Base-by-base conservation (phyloP, 2,797 vertebrate genomes). In the Australoheros facetus region DNA sequence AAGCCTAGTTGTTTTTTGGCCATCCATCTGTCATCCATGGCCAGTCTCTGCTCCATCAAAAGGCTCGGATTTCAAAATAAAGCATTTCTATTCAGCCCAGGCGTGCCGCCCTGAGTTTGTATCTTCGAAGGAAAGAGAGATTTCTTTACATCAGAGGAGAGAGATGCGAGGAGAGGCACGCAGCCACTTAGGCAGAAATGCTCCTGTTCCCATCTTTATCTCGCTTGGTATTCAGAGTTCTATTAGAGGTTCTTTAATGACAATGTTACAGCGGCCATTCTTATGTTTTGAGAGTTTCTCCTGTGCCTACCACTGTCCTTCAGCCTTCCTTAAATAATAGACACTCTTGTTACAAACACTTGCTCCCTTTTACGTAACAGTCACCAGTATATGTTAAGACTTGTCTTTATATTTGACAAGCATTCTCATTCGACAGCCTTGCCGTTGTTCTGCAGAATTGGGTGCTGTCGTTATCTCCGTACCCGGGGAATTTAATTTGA, bases 401-500 rank as follows among this genome's bases (percentile, higher is more conserved):
- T 39, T 78, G 71, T 82, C 72, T 84, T 83, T 48, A 73, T 71
- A 60, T 75, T 88, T 78, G 81, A 77, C 70, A 19, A 74, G 60
- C 73, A n/a, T 80, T 87, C 56, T 82, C 76, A 55, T 88, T 78
- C 62, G 26, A 76, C 89, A 85, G 77, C 74, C 51, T 56, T 3
- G 76, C 62, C 55, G 14, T 81, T 77, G 85, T 90, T 90, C 82
- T 9, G 21, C 82, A 42, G 79, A 86, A 89, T 80, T 75, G 64
- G 69, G 39, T 56, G 26, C 85, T 79, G 89, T 90, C 76, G 72
- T 95, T 94, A 93, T 93, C 92, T 89, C 87, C 23, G 56, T 85
- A 88, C 92, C 84, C 73, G 7, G 89, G 83, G 89, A 94, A 91
- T 93, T 93, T 92, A 89, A 95, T 95, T 95, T 91, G 91, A 95